Conservation (phyloP, 2,113 vertebrate genomes). For the Phyllopteryx taeniolatus region DNA sequence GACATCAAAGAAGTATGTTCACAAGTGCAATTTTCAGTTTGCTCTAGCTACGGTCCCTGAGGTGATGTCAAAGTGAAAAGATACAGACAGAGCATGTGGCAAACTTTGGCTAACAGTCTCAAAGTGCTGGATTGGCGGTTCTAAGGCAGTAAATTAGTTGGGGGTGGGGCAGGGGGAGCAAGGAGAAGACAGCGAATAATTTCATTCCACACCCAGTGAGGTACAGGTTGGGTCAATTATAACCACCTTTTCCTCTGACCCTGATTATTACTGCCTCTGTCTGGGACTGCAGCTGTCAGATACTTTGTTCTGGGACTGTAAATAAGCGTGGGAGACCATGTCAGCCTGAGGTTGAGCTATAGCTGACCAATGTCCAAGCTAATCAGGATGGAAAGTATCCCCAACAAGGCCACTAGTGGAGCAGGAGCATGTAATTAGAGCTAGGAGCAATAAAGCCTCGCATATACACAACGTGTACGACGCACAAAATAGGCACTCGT, state of each 20-base stretch:
- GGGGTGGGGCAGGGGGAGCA: constrained; percentile 28
- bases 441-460: constrained; percentile 46
- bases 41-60: constrained; percentile 37
- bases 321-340: constrained; percentile 37
- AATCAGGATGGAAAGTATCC: constrained; percentile 34
- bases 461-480: constrained; percentile 22
- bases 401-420: constrained; percentile 38
- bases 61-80: constrained; percentile 27
- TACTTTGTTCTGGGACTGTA: constrained; percentile 43
- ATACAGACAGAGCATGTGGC: constrained; percentile 18
- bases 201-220: constrained; percentile 22
- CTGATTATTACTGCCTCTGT: constrained; percentile 40
- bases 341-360: constrained; percentile 25
- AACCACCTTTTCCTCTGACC: constrained; percentile 25
- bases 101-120: constrained; percentile 34
- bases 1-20: constrained; percentile 43
- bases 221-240: constrained; percentile 38
- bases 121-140: constrained; percentile 62
- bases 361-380: constrained; percentile 29
- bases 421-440: constrained; percentile 47
- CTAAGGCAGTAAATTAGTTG: constrained; percentile 16
- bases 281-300: constrained; percentile 33
- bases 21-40: constrained; percentile 46
- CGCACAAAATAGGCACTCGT: constrained; percentile 1
- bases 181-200: constrained; percentile 29